phyloP scores from a whole-genome alignment of 2,888 invertebrate species.

The Drosophila setosimentum region DNA sequence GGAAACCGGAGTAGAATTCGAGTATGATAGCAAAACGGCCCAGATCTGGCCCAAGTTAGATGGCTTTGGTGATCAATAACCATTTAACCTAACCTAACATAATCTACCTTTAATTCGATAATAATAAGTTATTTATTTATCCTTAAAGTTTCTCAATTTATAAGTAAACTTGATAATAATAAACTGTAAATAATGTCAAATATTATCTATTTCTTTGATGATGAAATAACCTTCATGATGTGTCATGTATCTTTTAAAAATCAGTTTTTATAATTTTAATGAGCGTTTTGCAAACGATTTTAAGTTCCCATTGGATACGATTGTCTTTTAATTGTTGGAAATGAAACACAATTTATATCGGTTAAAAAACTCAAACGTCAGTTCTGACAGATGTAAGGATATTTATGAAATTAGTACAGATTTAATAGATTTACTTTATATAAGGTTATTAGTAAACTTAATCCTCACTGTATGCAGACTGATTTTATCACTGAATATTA shows the following conservation, averaged over 20 bases:
- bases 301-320: not conserved
- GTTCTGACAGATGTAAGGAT: not conserved
- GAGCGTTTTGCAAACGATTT: not conserved
- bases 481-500: not conserved
- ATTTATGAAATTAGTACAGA: not conserved
- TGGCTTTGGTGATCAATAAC: not conserved
- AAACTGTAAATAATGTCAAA: not conserved
- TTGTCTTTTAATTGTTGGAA: not conserved
- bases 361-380: not conserved
- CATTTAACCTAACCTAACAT: not conserved
- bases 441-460: not conserved
- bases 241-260: conserved; percentile 7
- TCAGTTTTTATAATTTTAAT: not conserved
- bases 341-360: not conserved
- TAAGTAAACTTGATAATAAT: no score
- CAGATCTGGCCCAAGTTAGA: no score
- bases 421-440: not conserved
- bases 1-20: no score
- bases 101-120: not conserved
- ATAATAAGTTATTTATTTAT: not conserved
- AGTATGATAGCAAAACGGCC: no score
- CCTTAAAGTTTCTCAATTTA: not conserved
- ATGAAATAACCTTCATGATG: not conserved
- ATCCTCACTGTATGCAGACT: not conserved
- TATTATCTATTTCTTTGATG: not conserved